These are phyloP conservation scores for Apogon hyalosoma DNA, from an alignment of 2,797 vertebrate species.

Conservation along the genomic window DNA sequence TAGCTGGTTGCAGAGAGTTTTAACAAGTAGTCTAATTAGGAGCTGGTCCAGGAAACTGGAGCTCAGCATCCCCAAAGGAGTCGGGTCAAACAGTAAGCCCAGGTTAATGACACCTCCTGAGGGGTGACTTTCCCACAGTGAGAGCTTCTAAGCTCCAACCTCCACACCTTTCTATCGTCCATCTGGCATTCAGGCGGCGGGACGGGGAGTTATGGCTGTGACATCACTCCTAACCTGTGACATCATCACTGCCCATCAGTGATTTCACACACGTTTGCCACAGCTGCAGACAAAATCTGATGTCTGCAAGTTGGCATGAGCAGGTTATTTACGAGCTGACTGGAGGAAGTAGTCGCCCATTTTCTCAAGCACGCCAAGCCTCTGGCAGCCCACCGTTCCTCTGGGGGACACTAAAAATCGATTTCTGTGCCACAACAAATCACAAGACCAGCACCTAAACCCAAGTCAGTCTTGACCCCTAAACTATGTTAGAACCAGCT, in stretches of 20 bases:
- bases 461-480: slow-evolving; percentile 69
- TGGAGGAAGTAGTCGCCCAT: slow-evolving; percentile 75
- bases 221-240: slow-evolving; percentile 85
- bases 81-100: slow-evolving; percentile 78
- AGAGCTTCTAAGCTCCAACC: slow-evolving; percentile 77
- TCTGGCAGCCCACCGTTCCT: slow-evolving; percentile 66
- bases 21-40: slow-evolving; percentile 84
- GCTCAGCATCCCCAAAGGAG: slow-evolving; percentile 67
- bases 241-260: slow-evolving; percentile 81
- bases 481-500: slow-evolving; percentile 49
- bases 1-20: slow-evolving; percentile 69
- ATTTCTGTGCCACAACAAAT: slow-evolving; percentile 79
- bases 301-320: slow-evolving; percentile 75
- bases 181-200: slow-evolving; percentile 80
- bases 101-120: slow-evolving; percentile 88
- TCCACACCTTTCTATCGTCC: slow-evolving; percentile 82
- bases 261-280: slow-evolving; percentile 77
- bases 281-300: slow-evolving; percentile 75
- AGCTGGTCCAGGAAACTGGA: slow-evolving; percentile 67
- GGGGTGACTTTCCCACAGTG: slow-evolving; percentile 74
- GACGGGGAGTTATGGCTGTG: slow-evolving; percentile 82
- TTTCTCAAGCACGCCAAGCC: slow-evolving; percentile 65
- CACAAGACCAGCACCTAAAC: slow-evolving; percentile 64
- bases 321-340: slow-evolving; percentile 78
- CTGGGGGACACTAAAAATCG: slow-evolving; percentile 81